Evolutionary conservation across 2,797 vertebrate species (phyloP).

Genomic region (Spheniscus humboldti): DNA sequence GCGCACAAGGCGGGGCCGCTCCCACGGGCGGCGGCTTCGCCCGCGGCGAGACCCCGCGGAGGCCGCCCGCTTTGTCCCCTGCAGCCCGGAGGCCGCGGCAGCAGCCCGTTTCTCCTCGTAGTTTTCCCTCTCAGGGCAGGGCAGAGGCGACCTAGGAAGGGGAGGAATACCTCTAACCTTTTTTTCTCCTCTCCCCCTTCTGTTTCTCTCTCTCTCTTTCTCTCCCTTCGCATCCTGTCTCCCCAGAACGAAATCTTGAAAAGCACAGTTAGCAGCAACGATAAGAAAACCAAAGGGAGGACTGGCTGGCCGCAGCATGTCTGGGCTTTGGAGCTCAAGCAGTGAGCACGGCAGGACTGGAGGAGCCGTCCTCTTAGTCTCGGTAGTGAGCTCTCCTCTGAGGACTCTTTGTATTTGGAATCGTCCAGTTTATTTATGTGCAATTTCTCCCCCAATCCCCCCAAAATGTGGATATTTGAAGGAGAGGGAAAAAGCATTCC

Average conservation of each 20-base stretch:
- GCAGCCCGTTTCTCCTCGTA: too few relatives aligned
- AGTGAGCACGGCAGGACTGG: constrained; percentile 76
- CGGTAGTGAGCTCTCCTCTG: constrained; percentile 19
- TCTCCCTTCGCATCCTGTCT: not conserved
- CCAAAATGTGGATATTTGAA: constrained; percentile 83
- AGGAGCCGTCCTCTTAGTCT: constrained; percentile 43
- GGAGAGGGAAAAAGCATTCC: constrained; percentile 83
- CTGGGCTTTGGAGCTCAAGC: constrained; percentile 98
- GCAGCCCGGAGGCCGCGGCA: not conserved
- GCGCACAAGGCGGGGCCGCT: not conserved
- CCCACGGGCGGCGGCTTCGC: not conserved
- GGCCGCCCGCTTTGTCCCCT: not conserved
- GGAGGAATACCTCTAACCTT: constrained; percentile 6
- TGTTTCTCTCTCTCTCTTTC: not conserved
- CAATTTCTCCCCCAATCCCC: constrained; percentile 80
- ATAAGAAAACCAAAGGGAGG: constrained; percentile 98
- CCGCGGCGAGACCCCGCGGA: not conserved
- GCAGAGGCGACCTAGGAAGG: not conserved
- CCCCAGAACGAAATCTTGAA: constrained; percentile 92
- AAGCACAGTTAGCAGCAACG: constrained; percentile 87
- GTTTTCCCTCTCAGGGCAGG: not conserved
- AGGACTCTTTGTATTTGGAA: constrained; percentile 82
- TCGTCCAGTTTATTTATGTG: constrained; percentile 89
- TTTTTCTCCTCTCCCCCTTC: not conserved
- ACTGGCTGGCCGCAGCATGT: constrained; percentile 99